Evolutionary conservation across 2,888 invertebrate genomes (phyloP), one percentile per base, ranked within the genome.

Genomic region (Poecilobothrus nobilitatus): DNA sequence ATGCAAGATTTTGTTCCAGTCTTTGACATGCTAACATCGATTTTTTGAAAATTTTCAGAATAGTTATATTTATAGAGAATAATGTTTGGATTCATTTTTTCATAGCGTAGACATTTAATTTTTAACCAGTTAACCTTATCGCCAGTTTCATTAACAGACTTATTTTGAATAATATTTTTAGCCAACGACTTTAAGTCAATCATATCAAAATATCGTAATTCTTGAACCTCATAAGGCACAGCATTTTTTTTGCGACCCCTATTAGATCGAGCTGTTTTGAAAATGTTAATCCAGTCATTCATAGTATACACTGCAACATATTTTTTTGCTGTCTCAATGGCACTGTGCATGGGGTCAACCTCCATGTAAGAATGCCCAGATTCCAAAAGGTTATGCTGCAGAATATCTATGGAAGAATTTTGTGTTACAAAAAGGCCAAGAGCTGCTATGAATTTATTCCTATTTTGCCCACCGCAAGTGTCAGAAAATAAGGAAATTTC

Each of bases 311-410:
- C 41, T 61, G 66, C 66, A 6, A 18, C 41, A 34, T 65, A 61
- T 37, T 65, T 69, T 9, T 67, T 69, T 41, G 34, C n/a, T n/a
- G 6, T 18, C 27, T 63, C 63, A 18, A 63, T 68, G 8, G 62
- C 20, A 66, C 68, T 68, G 63, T 68, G 68, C 68, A 66, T 44
- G 9, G 61, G 65, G 62, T 68, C 65, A 61, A 33, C 65, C 53
- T 68, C 65, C 65, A 68, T 65, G 33, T 68, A 33, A 18, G 68
- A 68, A 68, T 76, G 75, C 9, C 74, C 73, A 65, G 69, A 73
- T 67, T 76, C 75, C 65, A 75, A 70, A 71, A 75, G 74, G 21
- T 74, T 75, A 21, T 74, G 72, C 66, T 74, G 70, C 6, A 74
- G 68, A 64, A 71, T 66, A 8, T 73, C 64, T 22, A 76, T 65